Evolutionary conservation across 1,140 invertebrate species (phyloP).

Genomic region (Pseudomyrmex gracilis): DNA sequence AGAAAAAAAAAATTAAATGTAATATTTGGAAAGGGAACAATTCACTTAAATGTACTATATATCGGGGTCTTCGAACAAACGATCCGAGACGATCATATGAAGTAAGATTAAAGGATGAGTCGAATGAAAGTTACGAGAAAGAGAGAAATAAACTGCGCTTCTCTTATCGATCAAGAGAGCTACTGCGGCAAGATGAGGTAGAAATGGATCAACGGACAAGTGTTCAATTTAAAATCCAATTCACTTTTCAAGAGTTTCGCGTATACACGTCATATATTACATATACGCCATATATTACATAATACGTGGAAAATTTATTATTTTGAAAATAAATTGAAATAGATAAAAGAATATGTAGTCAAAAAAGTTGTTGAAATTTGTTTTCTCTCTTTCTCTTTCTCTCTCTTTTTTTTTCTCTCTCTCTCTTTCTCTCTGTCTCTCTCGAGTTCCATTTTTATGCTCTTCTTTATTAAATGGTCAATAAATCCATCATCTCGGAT

Average conservation of each 20-base stretch:
- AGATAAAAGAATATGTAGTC: background rate
- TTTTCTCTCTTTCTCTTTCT: no score
- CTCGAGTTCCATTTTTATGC: background rate
- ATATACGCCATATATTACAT: conserved; percentile 21
- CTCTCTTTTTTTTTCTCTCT: no score
- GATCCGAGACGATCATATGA: background rate
- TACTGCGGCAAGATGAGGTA: background rate
- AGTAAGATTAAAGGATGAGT: conserved; percentile 13
- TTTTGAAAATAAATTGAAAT: background rate
- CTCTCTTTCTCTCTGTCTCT: background rate
- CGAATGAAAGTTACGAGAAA: conserved; percentile 20
- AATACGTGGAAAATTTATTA: conserved; percentile 48
- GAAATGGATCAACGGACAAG: conserved; percentile 37
- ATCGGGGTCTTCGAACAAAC: background rate
- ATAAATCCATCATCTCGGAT: background rate
- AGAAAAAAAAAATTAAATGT: no score
- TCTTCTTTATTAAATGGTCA: background rate
- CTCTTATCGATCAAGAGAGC: conserved; percentile 23
- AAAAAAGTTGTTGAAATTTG: background rate
- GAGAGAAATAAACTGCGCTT: conserved; percentile 15
- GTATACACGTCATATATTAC: conserved; percentile 22
- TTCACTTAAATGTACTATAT: background rate
- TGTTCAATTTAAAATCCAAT: conserved; percentile 58
- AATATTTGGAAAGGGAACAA: no score
- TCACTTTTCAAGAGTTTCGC: background rate